Evolutionary conservation across 2,888 invertebrate genomes (phyloP).

Genomic region (Amphipoea oculea): DNA sequence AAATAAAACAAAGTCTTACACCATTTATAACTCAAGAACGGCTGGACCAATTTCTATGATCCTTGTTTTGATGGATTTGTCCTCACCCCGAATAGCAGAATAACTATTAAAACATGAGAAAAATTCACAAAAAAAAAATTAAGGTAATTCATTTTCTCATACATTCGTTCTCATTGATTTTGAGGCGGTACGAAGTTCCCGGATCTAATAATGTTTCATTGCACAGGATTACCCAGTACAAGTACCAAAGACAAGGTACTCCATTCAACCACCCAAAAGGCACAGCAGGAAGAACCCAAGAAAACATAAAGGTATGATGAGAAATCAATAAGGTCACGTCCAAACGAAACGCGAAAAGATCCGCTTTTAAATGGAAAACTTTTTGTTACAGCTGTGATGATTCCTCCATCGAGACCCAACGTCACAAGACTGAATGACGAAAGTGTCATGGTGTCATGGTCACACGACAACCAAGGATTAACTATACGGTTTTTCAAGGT

Average conservation of each 20-base stretch:
- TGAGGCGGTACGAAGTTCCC: too few relatives aligned
- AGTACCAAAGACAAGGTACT: constrained; percentile 77
- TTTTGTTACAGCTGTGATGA: constrained; percentile 91
- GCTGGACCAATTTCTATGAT: too few relatives aligned
- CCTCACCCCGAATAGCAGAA: too few relatives aligned
- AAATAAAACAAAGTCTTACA: too few relatives aligned
- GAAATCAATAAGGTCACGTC: neutral
- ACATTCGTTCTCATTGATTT: too few relatives aligned
- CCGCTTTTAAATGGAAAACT: neutral
- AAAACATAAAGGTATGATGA: constrained; percentile 82
- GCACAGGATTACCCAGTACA: constrained; percentile 83
- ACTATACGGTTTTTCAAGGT: constrained; percentile 96
- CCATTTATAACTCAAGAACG: too few relatives aligned
- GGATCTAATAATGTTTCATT: neutral
- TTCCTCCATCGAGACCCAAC: constrained; percentile 96
- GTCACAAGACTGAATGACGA: constrained; percentile 96
- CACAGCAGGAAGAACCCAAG: constrained; percentile 83
- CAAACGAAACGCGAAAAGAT: neutral
- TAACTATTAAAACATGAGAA: too few relatives aligned
- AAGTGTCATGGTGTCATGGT: constrained; percentile 98
- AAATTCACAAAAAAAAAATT: too few relatives aligned
- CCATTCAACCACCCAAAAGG: constrained; percentile 79
- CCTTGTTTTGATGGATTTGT: too few relatives aligned
- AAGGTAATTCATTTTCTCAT: too few relatives aligned
- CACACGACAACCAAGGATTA: constrained; percentile 95